Conservation (phyloP, 2,797 vertebrate genomes). For the Spinus olivaceus region DNA sequence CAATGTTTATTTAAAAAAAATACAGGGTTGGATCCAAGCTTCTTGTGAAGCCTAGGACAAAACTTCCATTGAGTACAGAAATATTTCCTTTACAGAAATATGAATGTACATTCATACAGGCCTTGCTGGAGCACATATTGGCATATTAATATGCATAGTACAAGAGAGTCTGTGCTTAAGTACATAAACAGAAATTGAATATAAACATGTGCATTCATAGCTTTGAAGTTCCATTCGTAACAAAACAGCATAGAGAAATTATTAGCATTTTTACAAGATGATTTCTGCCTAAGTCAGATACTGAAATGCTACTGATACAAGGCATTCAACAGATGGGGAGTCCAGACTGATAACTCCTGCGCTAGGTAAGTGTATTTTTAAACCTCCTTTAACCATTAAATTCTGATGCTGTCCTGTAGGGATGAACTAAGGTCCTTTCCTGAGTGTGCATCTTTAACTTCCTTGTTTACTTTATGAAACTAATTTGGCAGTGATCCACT, state of each 20-base stretch:
- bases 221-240: conserved; percentile 1
- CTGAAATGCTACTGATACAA: background rate
- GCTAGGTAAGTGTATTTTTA: conserved; percentile 24
- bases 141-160: conserved; percentile 2
- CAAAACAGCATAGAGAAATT: background rate
- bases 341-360: conserved; percentile 11
- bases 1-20: background rate
- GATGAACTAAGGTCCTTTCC: background rate
- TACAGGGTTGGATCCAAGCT: background rate
- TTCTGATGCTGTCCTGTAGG: background rate
- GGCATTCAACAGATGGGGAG: conserved; percentile 37
- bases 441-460: background rate
- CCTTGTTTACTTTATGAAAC: background rate
- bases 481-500: background rate
- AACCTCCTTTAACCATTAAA: background rate
- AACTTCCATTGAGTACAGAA: background rate
- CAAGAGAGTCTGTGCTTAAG: background rate
- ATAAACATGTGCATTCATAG: conserved; percentile 6
- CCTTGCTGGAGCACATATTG: background rate
- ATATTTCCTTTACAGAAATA: background rate
- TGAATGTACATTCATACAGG: background rate
- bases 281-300: conserved; percentile 19
- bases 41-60: background rate
- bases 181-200: conserved; percentile 24
- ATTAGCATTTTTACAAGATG: conserved; percentile 13